Evolutionary conservation across 30 jellyfish, hydroid and myxozoan genomes (phyloP), one percentile per base, ranked within the genome.

Genomic region (Turritopsis rubra): DNA sequence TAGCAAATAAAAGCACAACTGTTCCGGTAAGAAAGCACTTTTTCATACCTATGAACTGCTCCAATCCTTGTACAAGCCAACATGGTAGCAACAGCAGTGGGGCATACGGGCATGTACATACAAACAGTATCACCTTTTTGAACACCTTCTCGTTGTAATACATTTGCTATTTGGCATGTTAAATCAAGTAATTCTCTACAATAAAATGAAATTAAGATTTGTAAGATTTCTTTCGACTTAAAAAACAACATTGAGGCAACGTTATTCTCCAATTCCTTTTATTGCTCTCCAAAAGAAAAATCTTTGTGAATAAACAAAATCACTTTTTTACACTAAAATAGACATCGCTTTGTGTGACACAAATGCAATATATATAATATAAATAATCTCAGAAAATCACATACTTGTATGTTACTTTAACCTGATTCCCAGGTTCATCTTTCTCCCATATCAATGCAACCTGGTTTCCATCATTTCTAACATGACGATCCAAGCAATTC

Each of bases 1-100:
- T n/a, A n/a, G n/a, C n/a, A n/a, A n/a, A n/a, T n/a, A n/a, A n/a
- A n/a, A n/a, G n/a, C n/a, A n/a, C n/a, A n/a, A n/a, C n/a, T n/a
- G n/a, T n/a, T n/a, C n/a, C n/a, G n/a, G n/a, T n/a, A n/a, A n/a
- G n/a, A n/a, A n/a, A n/a, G n/a, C n/a, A n/a, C n/a, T n/a, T 41
- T 68, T 1, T 79, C 91, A 1, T 23, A 91, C 97, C 96, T 91
- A 79, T 93, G 99, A 75, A 88, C 88, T 19, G 99, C 99, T 53
- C 99, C 99, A 73, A 93, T 88, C 79, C 99, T 93, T 5, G 96
- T 85, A 80, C 99, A 93, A 24, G 99, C 99, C 21, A 93, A 89
- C 99, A 93, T 93, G 30, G 96, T 71, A 13, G 96, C 96, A 22
- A 93, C 96, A 5, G 97, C 96, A 21, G 84, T 17, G 28, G 99